Percentiles rank a stretch among this genome's conserved stretches.
Conservation (phyloP, 2,888 invertebrate genomes). For the Cataglyphis altisquamis region DNA sequence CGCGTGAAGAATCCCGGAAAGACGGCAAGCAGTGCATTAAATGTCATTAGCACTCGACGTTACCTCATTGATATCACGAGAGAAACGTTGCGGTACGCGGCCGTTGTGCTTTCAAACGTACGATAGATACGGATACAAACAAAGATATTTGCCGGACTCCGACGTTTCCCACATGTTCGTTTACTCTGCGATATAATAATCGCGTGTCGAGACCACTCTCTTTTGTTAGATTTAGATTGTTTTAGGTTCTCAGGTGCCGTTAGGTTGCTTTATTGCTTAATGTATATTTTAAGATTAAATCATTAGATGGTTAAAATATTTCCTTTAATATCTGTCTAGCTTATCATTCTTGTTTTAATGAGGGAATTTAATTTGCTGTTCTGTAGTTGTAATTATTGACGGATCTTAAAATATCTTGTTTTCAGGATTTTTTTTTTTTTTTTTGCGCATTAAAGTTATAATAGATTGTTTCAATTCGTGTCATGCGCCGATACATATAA, state of each 20-base stretch:
- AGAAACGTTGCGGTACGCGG: slow-evolving; percentile 22
- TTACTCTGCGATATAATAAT: slow-evolving; percentile 27
- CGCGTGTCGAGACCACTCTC: neutral
- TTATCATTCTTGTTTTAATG: neutral
- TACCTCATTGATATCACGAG: slow-evolving; percentile 50
- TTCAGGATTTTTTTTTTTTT: neutral
- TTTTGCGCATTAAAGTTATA: neutral
- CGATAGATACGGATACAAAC: slow-evolving; percentile 4
- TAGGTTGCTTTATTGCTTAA: neutral
- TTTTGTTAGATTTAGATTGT: neutral
- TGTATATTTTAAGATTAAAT: slow-evolving; percentile 3
- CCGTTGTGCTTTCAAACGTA: slow-evolving; percentile 20
- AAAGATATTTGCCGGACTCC: slow-evolving; percentile 10
- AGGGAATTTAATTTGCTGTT: neutral
- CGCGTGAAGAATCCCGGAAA: slow-evolving; percentile 50
- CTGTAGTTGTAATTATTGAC: neutral
- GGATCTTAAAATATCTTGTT: neutral
- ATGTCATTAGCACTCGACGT: slow-evolving; percentile 38
- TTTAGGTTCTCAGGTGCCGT: slow-evolving; percentile 21
- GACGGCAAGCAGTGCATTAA: slow-evolving; percentile 39
- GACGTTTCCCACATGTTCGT: slow-evolving; percentile 36
- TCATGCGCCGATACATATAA: neutral
- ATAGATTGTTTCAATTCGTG: slow-evolving; percentile 1
- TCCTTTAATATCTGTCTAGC: neutral
- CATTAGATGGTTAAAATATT: slow-evolving; percentile 4